These are phyloP conservation scores for Ramphastos sulfuratus DNA, from an alignment of 2,113 vertebrate genomes.

Conservation along the genomic window DNA sequence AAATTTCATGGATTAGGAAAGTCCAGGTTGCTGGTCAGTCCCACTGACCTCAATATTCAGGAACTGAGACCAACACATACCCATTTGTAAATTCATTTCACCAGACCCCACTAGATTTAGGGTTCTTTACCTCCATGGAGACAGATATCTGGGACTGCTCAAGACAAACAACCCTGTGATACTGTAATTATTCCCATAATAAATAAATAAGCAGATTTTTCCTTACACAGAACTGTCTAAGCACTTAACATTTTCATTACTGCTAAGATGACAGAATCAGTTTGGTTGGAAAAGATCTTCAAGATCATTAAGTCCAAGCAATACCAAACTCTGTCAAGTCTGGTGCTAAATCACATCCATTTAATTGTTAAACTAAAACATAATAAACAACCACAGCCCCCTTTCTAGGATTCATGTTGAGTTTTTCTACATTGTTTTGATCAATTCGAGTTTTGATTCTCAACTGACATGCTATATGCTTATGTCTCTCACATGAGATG, in stretches of 20 bases:
- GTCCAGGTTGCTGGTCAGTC: background rate
- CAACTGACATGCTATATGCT: background rate
- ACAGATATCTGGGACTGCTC: background rate
- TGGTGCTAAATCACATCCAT: background rate
- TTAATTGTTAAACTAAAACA: background rate
- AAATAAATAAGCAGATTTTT: background rate
- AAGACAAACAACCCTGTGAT: background rate
- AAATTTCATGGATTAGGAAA: too few relatives aligned
- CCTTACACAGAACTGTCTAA: too few relatives aligned
- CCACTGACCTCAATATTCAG: background rate
- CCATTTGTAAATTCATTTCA: background rate
- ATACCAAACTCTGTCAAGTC: too few relatives aligned
- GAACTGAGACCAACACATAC: background rate
- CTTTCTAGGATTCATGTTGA: background rate
- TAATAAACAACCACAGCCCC: background rate
- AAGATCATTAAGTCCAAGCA: too few relatives aligned
- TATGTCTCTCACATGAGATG: background rate
- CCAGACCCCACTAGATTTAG: background rate
- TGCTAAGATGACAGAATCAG: too few relatives aligned
- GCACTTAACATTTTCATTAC: too few relatives aligned
- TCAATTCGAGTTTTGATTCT: background rate
- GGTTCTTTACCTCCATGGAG: background rate
- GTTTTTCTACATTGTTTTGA: background rate
- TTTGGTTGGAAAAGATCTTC: background rate
- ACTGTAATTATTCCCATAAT: background rate